phyloP scores from a whole-genome alignment of 2,797 vertebrate genomes.

The Pachyuromys duprasi region DNA sequence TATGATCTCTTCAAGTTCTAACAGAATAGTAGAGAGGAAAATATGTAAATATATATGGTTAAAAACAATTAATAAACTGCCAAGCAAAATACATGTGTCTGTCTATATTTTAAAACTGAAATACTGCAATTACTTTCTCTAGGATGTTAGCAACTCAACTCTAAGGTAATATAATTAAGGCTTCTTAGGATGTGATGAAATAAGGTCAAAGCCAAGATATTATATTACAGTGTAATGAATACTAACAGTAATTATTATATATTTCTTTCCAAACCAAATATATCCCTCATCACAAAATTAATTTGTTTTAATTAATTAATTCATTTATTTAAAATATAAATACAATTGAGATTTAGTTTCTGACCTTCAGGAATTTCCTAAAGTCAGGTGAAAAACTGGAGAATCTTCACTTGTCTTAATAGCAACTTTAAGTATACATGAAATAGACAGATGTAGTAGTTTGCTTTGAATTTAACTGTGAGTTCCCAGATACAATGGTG shows the following conservation, averaged over 20 bases:
- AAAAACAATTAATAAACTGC: constrained; percentile 40
- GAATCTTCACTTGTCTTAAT: neutral
- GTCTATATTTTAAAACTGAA: constrained; percentile 33
- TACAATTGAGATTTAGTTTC: constrained; percentile 17
- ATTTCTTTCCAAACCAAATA: constrained; percentile 29
- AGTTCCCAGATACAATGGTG: neutral
- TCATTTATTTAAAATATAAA: constrained; percentile 53
- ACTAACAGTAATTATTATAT: constrained; percentile 18
- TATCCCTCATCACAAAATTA: constrained; percentile 19
- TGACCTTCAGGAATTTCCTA: constrained; percentile 36
- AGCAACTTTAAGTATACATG: neutral
- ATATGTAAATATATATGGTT: constrained; percentile 43
- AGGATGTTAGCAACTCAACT: neutral
- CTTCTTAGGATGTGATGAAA: constrained; percentile 46
- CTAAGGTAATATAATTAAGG: constrained; percentile 6
- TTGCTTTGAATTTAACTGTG: constrained; percentile 39
- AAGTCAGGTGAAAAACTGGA: constrained; percentile 51
- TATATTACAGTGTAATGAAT: constrained; percentile 14
- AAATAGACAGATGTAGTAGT: neutral
- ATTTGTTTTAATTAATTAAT: neutral
- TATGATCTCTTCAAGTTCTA: constrained; percentile 35
- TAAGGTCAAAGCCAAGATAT: neutral
- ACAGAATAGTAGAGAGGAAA: constrained; percentile 5
- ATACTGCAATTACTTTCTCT: neutral
- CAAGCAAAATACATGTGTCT: constrained; percentile 26